A percentile compares a stretch with the other conserved stretches of the same genome.
Evolutionary conservation across 2,797 vertebrate species (phyloP).

Genomic region (Sebastes cheni): DNA sequence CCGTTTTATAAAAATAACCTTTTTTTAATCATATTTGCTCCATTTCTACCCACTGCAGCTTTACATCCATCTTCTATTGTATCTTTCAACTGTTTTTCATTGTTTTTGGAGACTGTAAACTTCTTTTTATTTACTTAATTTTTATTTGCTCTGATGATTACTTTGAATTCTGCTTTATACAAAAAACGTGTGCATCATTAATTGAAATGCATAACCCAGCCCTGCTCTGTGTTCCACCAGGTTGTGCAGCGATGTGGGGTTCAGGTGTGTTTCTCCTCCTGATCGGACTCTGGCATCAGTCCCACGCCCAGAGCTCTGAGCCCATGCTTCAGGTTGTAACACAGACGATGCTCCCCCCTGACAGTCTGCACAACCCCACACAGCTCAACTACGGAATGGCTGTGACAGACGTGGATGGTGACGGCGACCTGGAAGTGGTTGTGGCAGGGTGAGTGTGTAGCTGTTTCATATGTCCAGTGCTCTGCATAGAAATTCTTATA

Average conservation of each 20-base stretch:
- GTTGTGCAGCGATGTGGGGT: conserved; percentile 48
- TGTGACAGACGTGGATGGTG: conserved; percentile 91
- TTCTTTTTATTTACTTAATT: not conserved
- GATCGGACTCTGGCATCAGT: conserved; percentile 58
- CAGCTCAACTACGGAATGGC: conserved; percentile 97
- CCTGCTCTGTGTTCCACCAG: conserved; percentile 18
- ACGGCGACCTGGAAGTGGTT: conserved; percentile 89
- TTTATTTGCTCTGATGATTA: not conserved
- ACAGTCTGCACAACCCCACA: conserved; percentile 90
- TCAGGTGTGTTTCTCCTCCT: conserved; percentile 52
- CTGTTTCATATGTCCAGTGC: not conserved
- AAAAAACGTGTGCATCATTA: not conserved
- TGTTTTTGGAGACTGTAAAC: not conserved
- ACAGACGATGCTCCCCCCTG: conserved; percentile 84
- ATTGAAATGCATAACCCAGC: not conserved
- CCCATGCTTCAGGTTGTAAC: conserved; percentile 88
- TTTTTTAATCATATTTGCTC: too few relatives aligned
- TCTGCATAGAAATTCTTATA: not conserved
- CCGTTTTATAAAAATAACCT: too few relatives aligned
- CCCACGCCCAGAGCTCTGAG: conserved; percentile 58
- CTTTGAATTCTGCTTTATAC: not conserved
- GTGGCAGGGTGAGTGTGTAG: conserved; percentile 89
- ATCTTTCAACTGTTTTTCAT: not conserved
- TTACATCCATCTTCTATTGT: not conserved
- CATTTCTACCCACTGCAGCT: too few relatives aligned